Conservation (phyloP, 2,797 vertebrate species). For the Platalea minor region DNA sequence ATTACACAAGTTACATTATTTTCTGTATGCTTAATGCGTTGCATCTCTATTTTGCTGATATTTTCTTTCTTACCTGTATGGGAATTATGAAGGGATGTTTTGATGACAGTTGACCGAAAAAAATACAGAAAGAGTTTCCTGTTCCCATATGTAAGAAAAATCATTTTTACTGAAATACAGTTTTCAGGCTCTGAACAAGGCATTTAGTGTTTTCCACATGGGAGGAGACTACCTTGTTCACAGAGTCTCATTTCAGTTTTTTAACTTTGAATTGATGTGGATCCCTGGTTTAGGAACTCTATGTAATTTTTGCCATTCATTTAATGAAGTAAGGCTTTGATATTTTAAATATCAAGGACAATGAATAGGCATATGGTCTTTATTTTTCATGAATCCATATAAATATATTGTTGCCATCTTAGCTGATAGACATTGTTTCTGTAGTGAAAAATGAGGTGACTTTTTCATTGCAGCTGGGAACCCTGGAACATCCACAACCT, state of each 20-base stretch:
- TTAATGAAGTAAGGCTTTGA: not conserved
- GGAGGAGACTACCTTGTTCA: not conserved
- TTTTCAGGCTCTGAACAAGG: not conserved
- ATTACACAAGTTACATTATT: not conserved
- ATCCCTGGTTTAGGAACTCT: not conserved
- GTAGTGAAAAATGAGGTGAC: not conserved
- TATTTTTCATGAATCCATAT: not conserved
- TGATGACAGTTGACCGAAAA: not conserved
- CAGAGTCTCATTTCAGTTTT: not conserved
- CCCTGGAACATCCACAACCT: not conserved
- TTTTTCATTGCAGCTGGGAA: not conserved
- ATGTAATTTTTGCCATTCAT: not conserved
- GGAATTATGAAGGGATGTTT: not conserved
- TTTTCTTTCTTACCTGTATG: not conserved
- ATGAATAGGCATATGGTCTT: not conserved
- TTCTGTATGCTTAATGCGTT: not conserved
- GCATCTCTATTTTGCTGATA: not conserved
- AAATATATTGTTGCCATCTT: not conserved
- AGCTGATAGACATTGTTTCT: not conserved
- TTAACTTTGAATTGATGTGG: not conserved
- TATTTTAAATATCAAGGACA: not conserved
- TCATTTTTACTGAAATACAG: not conserved
- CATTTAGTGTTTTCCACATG: not conserved
- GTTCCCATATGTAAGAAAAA: not conserved
- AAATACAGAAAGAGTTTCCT: not conserved